Evolutionary conservation across 2,797 vertebrate species (phyloP).

Genomic region (Triplophysa yarkandensis): DNA sequence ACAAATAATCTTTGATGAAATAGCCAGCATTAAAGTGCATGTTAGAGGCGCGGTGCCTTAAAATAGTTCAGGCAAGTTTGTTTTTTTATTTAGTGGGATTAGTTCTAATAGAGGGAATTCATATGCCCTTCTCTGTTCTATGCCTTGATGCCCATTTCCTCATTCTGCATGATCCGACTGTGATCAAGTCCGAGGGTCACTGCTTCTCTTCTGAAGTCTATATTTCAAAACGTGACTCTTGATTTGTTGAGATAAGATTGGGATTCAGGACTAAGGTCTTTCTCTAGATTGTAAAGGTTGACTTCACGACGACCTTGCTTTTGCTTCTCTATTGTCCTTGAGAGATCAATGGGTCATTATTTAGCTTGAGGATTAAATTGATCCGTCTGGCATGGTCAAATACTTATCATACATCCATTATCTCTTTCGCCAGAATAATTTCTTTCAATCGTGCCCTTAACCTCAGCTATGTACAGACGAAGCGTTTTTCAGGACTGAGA

Average conservation of each 20-base stretch:
- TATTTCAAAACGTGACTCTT: conserved; percentile 6
- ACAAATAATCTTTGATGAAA: conserved; percentile 43
- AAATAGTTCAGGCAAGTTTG: conserved; percentile 27
- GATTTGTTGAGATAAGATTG: conserved; percentile 12
- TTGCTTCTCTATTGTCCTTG: background rate
- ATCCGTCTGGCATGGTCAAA: conserved; percentile 5
- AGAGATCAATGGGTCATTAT: conserved; percentile 6
- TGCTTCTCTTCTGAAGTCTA: conserved; percentile 17
- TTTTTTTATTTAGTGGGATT: conserved; percentile 45
- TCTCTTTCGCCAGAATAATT: background rate
- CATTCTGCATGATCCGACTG: conserved; percentile 60
- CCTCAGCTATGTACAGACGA: conserved; percentile 21
- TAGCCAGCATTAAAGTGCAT: conserved; percentile 53
- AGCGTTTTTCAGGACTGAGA: conserved; percentile 20
- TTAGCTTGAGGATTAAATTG: background rate
- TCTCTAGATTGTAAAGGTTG: background rate
- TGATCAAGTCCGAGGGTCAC: conserved; percentile 46
- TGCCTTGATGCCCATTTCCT: conserved; percentile 67
- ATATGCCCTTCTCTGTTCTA: conserved; percentile 50
- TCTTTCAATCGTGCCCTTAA: conserved; percentile 32
- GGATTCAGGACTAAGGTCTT: conserved; percentile 13
- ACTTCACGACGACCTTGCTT: background rate
- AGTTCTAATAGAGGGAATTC: conserved; percentile 20
- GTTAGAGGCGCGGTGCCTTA: conserved; percentile 26
- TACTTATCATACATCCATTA: background rate